phyloP scores from a whole-genome alignment of 2,888 invertebrate genomes.

The Ophioninae sp. region DNA sequence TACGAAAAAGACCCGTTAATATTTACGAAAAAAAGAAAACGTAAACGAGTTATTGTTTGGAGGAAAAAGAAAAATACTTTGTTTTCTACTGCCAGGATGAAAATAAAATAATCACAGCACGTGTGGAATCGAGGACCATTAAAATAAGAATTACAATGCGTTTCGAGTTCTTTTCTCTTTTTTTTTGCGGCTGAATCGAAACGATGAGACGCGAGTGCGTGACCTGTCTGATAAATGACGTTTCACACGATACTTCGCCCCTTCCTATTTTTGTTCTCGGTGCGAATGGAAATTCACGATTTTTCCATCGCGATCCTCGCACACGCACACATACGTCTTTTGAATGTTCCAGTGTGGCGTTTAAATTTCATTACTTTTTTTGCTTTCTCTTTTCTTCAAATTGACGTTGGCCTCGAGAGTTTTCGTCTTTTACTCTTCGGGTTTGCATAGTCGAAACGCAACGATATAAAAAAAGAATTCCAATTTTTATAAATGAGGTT shows the following conservation, averaged over 20 bases:
- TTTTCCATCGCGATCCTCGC: constrained; percentile 37
- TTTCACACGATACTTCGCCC: constrained; percentile 44
- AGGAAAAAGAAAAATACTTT: constrained; percentile 9
- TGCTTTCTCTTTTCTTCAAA: constrained; percentile 1
- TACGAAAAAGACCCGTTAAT: constrained; percentile 21
- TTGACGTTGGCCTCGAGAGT: not conserved
- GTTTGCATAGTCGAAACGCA: not conserved
- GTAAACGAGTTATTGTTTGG: not conserved
- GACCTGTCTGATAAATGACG: constrained; percentile 59
- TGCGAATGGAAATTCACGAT: constrained; percentile 48
- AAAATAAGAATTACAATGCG: constrained; percentile 8
- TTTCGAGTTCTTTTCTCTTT: constrained; percentile 28
- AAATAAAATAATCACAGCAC: constrained; percentile 47
- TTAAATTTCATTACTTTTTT: constrained; percentile 63
- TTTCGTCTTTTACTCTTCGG: not conserved
- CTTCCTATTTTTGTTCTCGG: constrained; percentile 27
- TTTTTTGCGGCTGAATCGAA: constrained; percentile 47
- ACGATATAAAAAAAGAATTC: not conserved
- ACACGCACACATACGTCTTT: constrained; percentile 2
- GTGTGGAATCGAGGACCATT: constrained; percentile 20
- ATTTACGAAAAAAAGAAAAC: constrained; percentile 8
- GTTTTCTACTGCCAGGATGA: constrained; percentile 34
- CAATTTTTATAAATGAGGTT: no score
- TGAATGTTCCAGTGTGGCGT: constrained; percentile 71
- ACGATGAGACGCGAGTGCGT: constrained; percentile 52